phyloP scores from a whole-genome alignment of 2,113 vertebrate genomes.

The Ceratotherium simum region DNA sequence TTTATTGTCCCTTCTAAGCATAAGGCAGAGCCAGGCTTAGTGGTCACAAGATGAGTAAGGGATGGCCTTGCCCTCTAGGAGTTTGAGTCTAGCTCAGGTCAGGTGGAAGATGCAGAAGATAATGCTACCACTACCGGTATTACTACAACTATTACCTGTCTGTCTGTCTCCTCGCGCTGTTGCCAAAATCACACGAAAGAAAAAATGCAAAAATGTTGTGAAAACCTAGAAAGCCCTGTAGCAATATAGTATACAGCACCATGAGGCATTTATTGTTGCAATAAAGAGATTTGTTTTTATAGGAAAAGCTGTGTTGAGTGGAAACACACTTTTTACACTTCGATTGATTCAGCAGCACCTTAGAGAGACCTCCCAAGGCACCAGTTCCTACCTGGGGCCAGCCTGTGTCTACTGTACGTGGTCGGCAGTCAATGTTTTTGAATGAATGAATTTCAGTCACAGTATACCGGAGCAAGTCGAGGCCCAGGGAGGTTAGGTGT shows the following conservation, averaged over 20 bases:
- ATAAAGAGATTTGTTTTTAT: neutral
- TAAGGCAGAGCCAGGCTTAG: neutral
- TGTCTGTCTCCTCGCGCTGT: neutral
- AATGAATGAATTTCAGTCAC: neutral
- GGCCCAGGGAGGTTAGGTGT: neutral
- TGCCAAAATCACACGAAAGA: neutral
- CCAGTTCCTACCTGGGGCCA: neutral
- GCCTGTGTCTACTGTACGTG: neutral
- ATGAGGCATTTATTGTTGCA: neutral
- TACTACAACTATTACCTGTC: neutral
- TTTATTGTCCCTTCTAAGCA: neutral
- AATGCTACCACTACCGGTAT: rapidly evolving
- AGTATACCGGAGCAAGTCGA: neutral
- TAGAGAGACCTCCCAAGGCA: neutral
- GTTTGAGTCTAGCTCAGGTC: neutral
- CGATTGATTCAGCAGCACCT: neutral
- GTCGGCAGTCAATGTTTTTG: neutral
- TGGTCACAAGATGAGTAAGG: neutral
- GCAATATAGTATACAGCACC: neutral
- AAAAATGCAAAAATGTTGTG: neutral
- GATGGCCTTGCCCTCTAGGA: neutral
- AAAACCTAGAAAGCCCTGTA: neutral
- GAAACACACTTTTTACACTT: neutral
- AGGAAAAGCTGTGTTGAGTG: neutral
- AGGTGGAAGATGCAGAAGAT: neutral